phyloP scores from a whole-genome alignment of 2,888 invertebrate genomes.

The Ecliptopera silaceata region DNA sequence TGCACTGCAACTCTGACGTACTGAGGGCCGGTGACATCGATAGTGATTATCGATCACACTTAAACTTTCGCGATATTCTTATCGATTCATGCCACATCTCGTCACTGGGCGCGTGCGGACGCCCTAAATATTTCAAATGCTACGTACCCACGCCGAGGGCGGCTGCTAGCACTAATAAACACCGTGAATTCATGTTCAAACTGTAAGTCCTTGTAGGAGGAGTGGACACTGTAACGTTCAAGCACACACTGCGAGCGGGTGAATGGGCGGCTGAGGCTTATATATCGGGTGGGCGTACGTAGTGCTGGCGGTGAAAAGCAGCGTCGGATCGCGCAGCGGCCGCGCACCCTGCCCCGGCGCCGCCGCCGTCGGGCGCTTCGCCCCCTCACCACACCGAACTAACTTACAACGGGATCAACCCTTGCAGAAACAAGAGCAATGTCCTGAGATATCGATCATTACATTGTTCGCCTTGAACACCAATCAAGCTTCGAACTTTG shows the following conservation, averaged over 20 bases:
- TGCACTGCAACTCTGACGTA: constrained; percentile 46
- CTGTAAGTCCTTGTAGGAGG: constrained; percentile 78
- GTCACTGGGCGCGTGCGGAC: constrained; percentile 55
- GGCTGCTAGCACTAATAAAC: constrained; percentile 84
- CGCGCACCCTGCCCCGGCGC: constrained; percentile 46
- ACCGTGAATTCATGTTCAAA: constrained; percentile 80
- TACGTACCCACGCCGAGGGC: constrained; percentile 88
- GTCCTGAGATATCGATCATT: neutral
- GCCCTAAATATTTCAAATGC: constrained; percentile 74
- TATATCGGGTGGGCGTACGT: constrained; percentile 76
- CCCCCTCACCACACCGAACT: constrained; percentile 37
- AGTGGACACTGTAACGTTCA: constrained; percentile 79
- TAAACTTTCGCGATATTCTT: constrained; percentile 55
- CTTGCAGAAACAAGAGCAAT: neutral
- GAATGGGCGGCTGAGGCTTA: constrained; percentile 79
- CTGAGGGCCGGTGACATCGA: constrained; percentile 47
- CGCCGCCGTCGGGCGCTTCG: constrained; percentile 24
- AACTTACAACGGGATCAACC: constrained; percentile 16
- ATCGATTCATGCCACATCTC: constrained; percentile 45
- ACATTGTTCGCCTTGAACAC: constrained; percentile 8
- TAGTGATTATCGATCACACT: constrained; percentile 54
- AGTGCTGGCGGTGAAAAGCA: constrained; percentile 72
- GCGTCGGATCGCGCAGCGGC: constrained; percentile 57
- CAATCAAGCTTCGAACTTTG: constrained; percentile 10
- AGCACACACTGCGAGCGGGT: constrained; percentile 83